Conservation (phyloP, 1,140 invertebrate species). For the Polypedilum vanderplanki region DNA sequence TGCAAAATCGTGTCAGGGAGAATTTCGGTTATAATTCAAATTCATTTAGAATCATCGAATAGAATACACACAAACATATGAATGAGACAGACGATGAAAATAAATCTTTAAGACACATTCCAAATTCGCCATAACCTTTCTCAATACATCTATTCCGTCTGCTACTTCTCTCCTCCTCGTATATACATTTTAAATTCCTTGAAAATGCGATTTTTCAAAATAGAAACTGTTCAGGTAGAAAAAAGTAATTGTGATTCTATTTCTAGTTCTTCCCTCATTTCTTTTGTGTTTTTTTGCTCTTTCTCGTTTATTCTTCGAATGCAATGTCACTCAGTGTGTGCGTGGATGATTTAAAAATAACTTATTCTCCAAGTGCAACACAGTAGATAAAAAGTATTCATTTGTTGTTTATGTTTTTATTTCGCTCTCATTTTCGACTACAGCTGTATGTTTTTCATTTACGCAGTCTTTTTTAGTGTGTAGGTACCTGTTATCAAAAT, state of each 20-base stretch:
- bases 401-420: too few relatives aligned
- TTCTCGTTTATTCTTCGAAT: neutral
- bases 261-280: neutral
- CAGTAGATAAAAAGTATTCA: too few relatives aligned
- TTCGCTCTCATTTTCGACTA: too few relatives aligned
- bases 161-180: neutral
- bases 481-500: too few relatives aligned
- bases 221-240: neutral
- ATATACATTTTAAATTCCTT: neutral
- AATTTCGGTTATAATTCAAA: neutral
- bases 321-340: too few relatives aligned
- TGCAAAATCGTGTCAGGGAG: neutral
- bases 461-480: too few relatives aligned
- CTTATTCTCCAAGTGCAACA: too few relatives aligned
- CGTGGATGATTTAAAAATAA: too few relatives aligned
- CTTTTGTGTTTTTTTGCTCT: neutral
- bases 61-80: neutral
- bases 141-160: neutral
- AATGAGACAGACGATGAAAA: neutral
- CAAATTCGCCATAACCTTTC: constrained; percentile 16
- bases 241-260: neutral
- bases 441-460: too few relatives aligned
- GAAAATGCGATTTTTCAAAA: neutral
- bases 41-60: neutral
- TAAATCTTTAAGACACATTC: constrained; percentile 9